Evolutionary conservation across 2,888 invertebrate genomes (phyloP).

Genomic region (Quadroppia sp.): DNA sequence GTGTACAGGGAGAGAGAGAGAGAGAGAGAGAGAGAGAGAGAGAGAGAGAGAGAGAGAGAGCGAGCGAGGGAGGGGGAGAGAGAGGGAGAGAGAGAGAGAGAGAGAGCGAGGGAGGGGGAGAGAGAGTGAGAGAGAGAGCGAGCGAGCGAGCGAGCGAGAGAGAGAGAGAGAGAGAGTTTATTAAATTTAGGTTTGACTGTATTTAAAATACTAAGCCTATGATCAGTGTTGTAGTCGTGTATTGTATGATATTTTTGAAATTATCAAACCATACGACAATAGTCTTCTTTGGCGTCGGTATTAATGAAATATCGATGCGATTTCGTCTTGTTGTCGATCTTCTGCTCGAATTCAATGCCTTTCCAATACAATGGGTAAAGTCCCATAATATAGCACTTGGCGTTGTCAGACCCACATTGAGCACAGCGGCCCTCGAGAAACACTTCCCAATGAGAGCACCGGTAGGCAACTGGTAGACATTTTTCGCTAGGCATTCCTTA

Average conservation of each 20-base stretch:
- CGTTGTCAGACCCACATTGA: neutral
- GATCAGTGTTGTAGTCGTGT: too few species aligned
- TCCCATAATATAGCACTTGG: neutral
- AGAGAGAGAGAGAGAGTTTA: too few species aligned
- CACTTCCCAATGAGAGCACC: neutral
- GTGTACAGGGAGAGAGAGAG: too few species aligned
- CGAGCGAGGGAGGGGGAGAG: too few species aligned
- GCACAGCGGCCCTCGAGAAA: conserved; percentile 21
- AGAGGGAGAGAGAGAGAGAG: too few species aligned
- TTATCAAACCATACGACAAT: neutral
- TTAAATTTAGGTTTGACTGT: too few species aligned
- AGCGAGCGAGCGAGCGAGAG: too few species aligned
- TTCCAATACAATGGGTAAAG: neutral
- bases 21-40: too few species aligned
- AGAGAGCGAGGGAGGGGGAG: too few species aligned
- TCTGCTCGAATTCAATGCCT: neutral
- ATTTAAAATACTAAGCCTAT: too few species aligned
- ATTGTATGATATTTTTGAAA: neutral
- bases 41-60: too few species aligned
- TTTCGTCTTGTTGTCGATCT: neutral
- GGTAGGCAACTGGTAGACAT: neutral
- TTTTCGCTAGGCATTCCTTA: neutral
- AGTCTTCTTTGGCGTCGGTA: neutral
- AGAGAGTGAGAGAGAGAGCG: too few species aligned
- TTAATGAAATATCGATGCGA: neutral